phyloP scores from a whole-genome alignment of 2,888 invertebrate genomes.

The Acanthacorydalis orientalis region DNA sequence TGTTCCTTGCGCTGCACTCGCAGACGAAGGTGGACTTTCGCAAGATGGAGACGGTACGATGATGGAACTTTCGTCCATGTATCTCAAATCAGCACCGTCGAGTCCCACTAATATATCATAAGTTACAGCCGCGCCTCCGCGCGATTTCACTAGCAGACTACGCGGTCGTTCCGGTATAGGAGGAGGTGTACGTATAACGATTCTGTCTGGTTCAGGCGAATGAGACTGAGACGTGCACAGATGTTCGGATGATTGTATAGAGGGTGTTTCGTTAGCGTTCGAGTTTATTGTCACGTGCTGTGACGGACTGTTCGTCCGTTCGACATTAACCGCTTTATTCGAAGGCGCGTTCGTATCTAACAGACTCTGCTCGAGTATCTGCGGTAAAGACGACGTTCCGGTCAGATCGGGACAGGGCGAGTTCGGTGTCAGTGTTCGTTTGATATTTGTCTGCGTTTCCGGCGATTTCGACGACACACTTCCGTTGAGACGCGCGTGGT shows the following conservation, averaged over 20 bases:
- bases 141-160: conserved; percentile 33
- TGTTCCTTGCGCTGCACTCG: conserved; percentile 31
- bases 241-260: conserved; percentile 12
- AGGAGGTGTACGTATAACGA: conserved; percentile 24
- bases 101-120: conserved; percentile 64
- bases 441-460: conserved; percentile 10
- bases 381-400: conserved; percentile 33
- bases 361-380: conserved; percentile 45
- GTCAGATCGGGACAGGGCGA: conserved; percentile 14
- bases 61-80: conserved; percentile 83
- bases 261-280: conserved; percentile 13
- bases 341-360: conserved; percentile 28
- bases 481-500: conserved; percentile 37
- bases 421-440: conserved; percentile 19
- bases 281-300: conserved; percentile 16
- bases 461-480: conserved; percentile 28
- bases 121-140: conserved; percentile 40
- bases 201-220: not conserved
- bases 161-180: conserved; percentile 35
- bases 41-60: conserved; percentile 62
- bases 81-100: conserved; percentile 74
- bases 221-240: not conserved
- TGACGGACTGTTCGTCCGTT: conserved; percentile 28
- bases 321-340: conserved; percentile 20
- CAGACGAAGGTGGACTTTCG: conserved; percentile 58